Evolutionary conservation across 2,888 invertebrate genomes (phyloP).

Genomic region (Trachelus stipa): DNA sequence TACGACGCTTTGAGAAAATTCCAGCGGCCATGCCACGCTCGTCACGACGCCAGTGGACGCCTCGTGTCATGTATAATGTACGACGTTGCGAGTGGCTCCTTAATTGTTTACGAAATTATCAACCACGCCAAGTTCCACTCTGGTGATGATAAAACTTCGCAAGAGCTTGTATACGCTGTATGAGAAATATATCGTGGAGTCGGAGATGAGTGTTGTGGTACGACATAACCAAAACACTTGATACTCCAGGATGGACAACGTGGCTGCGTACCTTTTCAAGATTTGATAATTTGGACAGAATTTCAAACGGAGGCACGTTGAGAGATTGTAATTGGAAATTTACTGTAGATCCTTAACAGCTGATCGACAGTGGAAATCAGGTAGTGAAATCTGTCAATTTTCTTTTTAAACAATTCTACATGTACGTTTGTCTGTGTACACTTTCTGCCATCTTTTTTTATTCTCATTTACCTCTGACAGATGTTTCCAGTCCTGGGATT

Average conservation of each 20-base stretch:
- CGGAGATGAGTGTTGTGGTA: not conserved
- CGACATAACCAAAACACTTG: not conserved
- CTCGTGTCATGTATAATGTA: not conserved
- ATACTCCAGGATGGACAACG: not conserved
- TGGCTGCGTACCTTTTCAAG: not conserved
- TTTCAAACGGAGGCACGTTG: not conserved
- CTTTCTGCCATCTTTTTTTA: not conserved
- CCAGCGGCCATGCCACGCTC: not conserved
- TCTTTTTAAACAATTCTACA: not conserved
- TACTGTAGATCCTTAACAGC: not conserved
- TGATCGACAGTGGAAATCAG: not conserved
- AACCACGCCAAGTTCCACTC: not conserved
- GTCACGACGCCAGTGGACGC: not conserved
- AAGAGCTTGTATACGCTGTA: not conserved
- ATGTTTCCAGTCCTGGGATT: not conserved
- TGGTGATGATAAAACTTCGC: not conserved
- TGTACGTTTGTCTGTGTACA: not conserved
- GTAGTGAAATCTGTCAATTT: not conserved
- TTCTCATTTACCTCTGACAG: not conserved
- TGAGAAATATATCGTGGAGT: not conserved
- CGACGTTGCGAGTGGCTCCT: not conserved
- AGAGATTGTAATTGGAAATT: not conserved
- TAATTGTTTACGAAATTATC: not conserved
- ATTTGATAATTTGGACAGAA: not conserved
- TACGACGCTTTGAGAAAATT: not conserved